Evolutionary conservation across 2,797 vertebrate genomes (phyloP).

Genomic region (Atherinosoma microstoma): DNA sequence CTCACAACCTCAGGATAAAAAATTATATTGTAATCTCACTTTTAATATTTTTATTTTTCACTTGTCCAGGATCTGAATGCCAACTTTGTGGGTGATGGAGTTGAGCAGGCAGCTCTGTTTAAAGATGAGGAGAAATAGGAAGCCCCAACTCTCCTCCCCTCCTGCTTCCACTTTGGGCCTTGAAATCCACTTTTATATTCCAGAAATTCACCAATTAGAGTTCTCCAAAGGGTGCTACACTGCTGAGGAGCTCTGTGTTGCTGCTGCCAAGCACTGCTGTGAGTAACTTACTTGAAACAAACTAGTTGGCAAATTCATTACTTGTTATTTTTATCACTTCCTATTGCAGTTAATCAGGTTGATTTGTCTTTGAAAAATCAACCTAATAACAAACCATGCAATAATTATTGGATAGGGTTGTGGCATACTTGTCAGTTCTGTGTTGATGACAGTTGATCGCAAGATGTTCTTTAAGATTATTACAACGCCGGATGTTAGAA

Average conservation of each 20-base stretch:
- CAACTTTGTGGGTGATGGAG: slow-evolving; percentile 87
- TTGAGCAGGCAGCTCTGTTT: slow-evolving; percentile 96
- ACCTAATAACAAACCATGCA: not conserved
- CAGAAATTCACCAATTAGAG: slow-evolving; percentile 81
- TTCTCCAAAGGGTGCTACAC: slow-evolving; percentile 87
- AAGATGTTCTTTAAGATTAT: not conserved
- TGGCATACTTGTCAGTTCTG: not conserved
- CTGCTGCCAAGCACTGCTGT: slow-evolving; percentile 92
- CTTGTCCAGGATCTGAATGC: slow-evolving; percentile 87
- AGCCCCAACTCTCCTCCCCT: slow-evolving; percentile 76
- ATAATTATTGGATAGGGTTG: not conserved
- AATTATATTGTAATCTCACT: not conserved
- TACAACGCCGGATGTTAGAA: not conserved
- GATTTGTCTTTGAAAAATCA: not conserved
- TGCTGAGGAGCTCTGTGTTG: slow-evolving; percentile 89
- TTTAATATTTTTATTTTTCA: not conserved
- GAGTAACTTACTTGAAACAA: slow-evolving; percentile 54
- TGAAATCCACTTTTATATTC: slow-evolving; percentile 90
- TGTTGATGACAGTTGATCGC: not conserved
- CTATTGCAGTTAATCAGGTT: not conserved
- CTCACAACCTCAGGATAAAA: not conserved
- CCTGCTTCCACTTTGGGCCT: slow-evolving; percentile 82
- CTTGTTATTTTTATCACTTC: not conserved
- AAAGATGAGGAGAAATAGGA: slow-evolving; percentile 92
- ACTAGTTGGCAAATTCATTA: not conserved